Evolutionary conservation across 2,888 invertebrate genomes (phyloP).

Genomic region (Anarsia innoxiella): DNA sequence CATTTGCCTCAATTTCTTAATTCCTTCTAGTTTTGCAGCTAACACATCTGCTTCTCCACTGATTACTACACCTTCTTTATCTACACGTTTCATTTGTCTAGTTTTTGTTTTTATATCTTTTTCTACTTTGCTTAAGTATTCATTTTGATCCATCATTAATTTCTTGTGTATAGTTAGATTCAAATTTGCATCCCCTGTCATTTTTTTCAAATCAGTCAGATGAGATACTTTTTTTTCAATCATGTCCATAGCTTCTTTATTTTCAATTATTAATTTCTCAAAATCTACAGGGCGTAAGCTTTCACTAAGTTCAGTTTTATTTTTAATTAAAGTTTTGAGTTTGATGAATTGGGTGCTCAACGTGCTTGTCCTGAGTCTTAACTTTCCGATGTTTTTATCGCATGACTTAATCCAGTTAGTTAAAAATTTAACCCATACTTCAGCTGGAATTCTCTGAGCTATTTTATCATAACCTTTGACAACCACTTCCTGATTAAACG

Average conservation of each 20-base stretch:
- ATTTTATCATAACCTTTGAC: constrained; percentile 71
- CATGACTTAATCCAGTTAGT: constrained; percentile 75
- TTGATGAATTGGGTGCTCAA: constrained; percentile 70
- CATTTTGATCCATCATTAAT: constrained; percentile 67
- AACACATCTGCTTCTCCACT: constrained; percentile 51
- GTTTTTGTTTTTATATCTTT: constrained; percentile 53
- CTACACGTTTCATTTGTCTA: constrained; percentile 48
- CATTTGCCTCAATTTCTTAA: constrained; percentile 47
- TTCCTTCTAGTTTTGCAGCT: constrained; percentile 42
- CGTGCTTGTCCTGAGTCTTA: constrained; percentile 74
- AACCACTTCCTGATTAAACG: constrained; percentile 71
- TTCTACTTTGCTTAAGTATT: constrained; percentile 51
- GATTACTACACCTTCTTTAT: constrained; percentile 50
- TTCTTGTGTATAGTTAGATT: constrained; percentile 73
- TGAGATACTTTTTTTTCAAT: constrained; percentile 74
- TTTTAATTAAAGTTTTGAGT: constrained; percentile 67
- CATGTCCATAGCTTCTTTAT: constrained; percentile 58
- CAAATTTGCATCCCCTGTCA: constrained; percentile 75
- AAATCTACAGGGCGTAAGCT: constrained; percentile 77
- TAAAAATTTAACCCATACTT: constrained; percentile 75
- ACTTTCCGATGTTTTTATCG: constrained; percentile 73
- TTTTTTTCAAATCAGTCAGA: constrained; percentile 72
- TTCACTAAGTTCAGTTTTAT: constrained; percentile 75
- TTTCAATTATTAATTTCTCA: constrained; percentile 77
- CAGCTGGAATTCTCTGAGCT: constrained; percentile 77